These are phyloP conservation scores for Lontra canadensis DNA, from an alignment of 2,113 vertebrate species.

Conservation along the genomic window DNA sequence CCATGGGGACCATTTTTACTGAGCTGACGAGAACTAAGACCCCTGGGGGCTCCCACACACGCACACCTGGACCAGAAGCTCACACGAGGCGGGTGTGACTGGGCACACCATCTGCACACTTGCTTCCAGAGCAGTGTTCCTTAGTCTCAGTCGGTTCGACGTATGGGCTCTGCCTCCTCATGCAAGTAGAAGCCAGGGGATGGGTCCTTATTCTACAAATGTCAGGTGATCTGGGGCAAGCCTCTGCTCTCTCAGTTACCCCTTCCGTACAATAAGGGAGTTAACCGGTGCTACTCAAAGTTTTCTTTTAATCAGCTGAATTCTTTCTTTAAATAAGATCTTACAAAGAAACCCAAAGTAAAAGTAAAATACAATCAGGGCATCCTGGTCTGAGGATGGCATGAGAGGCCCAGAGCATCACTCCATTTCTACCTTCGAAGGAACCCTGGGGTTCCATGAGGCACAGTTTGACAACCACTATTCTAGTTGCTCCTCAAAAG, in stretches of 20 bases:
- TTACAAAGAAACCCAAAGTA: background rate
- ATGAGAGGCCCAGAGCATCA: background rate
- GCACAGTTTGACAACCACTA: background rate
- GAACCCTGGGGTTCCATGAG: background rate
- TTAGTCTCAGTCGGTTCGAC: background rate
- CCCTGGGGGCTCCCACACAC: background rate
- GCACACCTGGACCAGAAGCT: background rate
- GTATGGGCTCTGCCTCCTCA: background rate
- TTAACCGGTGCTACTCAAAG: background rate
- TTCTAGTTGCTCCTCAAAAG: background rate
- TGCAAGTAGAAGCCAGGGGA: background rate
- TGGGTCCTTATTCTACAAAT: background rate
- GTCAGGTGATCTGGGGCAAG: background rate
- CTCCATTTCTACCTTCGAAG: background rate
- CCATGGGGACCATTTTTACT: background rate
- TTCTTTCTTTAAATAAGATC: background rate
- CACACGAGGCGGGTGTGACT: background rate
- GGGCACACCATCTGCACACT: background rate
- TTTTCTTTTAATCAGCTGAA: background rate
- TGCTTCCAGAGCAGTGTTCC: background rate
- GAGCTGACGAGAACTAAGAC: background rate
- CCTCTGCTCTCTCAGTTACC: background rate
- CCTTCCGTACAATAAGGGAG: background rate
- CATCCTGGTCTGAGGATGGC: background rate
- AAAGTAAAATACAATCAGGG: slow-evolving; percentile 37